Base-by-base conservation (phyloP, 2,797 vertebrate genomes). In the Sus cebifrons region DNA sequence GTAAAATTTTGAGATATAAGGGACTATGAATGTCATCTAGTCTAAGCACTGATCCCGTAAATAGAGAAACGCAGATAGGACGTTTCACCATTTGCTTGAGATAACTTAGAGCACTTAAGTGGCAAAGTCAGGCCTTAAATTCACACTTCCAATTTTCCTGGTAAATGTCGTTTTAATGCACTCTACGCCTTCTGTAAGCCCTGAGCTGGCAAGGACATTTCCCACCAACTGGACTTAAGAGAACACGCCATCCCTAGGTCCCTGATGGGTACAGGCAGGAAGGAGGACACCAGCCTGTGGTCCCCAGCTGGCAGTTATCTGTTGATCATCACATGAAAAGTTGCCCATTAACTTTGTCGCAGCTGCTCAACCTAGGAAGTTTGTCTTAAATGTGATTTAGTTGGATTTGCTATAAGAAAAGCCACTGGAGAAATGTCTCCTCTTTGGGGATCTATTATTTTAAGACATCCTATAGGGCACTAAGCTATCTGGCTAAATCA, bases 361-460 rank as follows among this genome's bases (percentile, higher is more conserved):
- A 29, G 40, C 32, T 74, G 32, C 29, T 74, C 17, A 89, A 79
- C 21, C 23, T 27, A 78, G 17, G 15, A 91, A 67, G 27, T 74
- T 49, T 40, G 58, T 49, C 54, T 60, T n/a, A 67, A 62, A 60
- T 89, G 60, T 67, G 18, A 23, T 84, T 92, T 62, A 78, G 32
- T 73, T 73, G 20, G 10, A 65, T 78, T 78, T 91, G 16, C 11
- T 40, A 70, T 49, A 49, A 65, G 58, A 44, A 90, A 86, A 25
- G 49, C 21, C 88, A 14, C 18, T 49, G 82, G 70, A 56, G 54
- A 64, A 87, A 83, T 17, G 23, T 23, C n/a, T 91, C 9, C 88
- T 78, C 78, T 84, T 75, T 75, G 44, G 67, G 85, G 73, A 65
- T 54, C 54, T 67, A 75, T 92, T 89, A 78, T 83, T 88, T 84